Base-by-base conservation (phyloP, 2,888 invertebrate species). In the Sarcophaga rosellei region DNA sequence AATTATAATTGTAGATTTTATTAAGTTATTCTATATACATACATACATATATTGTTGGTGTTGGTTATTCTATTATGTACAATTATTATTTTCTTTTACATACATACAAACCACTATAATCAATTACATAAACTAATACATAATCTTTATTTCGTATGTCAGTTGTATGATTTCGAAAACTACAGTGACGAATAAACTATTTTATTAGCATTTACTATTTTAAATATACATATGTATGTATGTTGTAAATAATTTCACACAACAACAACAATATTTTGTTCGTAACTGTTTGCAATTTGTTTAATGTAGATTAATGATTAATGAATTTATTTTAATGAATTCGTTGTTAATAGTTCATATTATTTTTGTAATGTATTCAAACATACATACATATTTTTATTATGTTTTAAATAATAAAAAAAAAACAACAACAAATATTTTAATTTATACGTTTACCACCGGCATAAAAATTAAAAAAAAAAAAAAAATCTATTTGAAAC, bases 1-100 rank as follows among this genome's bases (percentile, higher is more conserved):
- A 68, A 86, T 84, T 77, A 77, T 84, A 68, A 86, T 81, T 77
- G 78, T 84, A 81, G 77, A 75, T 78, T 86, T 80, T 12, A 53
- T 74, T 81, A 78, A 75, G 75, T 76, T 78, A 47, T 70, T 45
- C 11, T 70, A 61, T 75, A 79, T 35, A 35, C 35, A 35, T 35
- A 35, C 35, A 35, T 8, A 35, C 10, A 35, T 35, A 35, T 35
- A 35, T 10, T 35, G 10, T 77, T 70, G 86, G 86, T 86, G 86
- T 75, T 76, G 86, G 86, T 75, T 45, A 61, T 53, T 1, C 3
- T 53, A 35, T 35, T 35, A 35, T 35, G 35, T 35, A 35, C 35
- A 35, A 35, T 35, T 35, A 35, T 35, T 35, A 35, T 35, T 10
- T 35, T 35, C 1, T 8, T 35, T 35, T 35, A 2, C 35, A 35